These are phyloP conservation scores for Himalopsyche tibetana DNA, from an alignment of 2,888 invertebrate genomes.

Conservation along the genomic window DNA sequence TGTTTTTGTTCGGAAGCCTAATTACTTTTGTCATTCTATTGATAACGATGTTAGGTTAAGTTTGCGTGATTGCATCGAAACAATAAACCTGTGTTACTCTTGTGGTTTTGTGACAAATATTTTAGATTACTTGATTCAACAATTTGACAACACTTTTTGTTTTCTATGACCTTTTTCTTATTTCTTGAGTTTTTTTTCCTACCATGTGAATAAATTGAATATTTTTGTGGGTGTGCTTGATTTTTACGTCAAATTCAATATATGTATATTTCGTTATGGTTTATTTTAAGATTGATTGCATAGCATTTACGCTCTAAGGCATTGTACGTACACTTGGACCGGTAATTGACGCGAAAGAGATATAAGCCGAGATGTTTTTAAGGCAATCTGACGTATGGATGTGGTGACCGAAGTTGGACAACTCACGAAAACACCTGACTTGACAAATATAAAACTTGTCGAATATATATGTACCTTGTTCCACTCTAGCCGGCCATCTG, in stretches of 20 bases:
- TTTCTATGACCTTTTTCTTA: no score
- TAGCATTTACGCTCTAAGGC: background rate
- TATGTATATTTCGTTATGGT: background rate
- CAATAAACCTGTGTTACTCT: no score
- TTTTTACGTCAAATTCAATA: background rate
- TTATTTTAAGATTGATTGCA: constrained; percentile 28
- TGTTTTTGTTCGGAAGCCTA: no score
- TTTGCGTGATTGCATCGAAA: no score
- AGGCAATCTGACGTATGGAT: constrained; percentile 24
- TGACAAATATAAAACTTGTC: constrained; percentile 37
- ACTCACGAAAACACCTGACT: constrained; percentile 28
- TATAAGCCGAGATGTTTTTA: constrained; percentile 35
- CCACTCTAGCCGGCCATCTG: constrained; percentile 30
- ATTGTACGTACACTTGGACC: constrained; percentile 17
- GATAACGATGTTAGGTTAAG: no score
- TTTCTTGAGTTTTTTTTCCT: no score
- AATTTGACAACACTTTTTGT: no score
- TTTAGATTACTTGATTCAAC: no score
- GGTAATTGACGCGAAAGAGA: constrained; percentile 37
- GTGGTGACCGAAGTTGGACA: background rate
- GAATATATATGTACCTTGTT: constrained; percentile 5
- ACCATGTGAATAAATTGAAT: no score
- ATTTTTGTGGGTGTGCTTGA: no score
- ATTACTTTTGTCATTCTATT: no score
- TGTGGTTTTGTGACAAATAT: no score